Evolutionary conservation across 2,113 vertebrate genomes (phyloP).

Genomic region (Clinocottus analis): DNA sequence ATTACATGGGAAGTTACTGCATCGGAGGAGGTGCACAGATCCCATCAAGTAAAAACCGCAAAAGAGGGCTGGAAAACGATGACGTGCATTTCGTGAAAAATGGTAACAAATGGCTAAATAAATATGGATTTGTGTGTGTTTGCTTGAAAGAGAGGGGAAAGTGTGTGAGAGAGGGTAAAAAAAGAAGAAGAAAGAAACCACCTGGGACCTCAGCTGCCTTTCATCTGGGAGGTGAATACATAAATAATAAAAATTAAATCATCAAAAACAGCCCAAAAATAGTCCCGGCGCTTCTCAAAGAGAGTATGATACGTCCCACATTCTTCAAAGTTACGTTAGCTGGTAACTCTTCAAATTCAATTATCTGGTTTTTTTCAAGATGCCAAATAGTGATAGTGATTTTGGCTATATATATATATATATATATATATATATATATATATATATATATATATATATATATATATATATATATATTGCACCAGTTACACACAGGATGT

Average conservation of each 20-base stretch:
- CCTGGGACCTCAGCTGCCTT: constrained; percentile 70
- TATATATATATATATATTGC: too few relatives aligned
- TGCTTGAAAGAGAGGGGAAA: constrained; percentile 27
- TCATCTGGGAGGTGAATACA: constrained; percentile 79
- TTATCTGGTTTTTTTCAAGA: constrained; percentile 17
- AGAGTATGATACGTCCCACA: constrained; percentile 5
- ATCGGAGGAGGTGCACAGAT: constrained; percentile 3
- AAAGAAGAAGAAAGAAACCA: constrained; percentile 44
- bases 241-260: constrained; percentile 78
- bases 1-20: constrained; percentile 5
- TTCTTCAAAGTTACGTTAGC: constrained; percentile 38
- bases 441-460: too few relatives aligned
- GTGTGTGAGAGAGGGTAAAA: constrained; percentile 28
- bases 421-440: too few relatives aligned
- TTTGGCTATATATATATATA: too few relatives aligned
- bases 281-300: constrained; percentile 39
- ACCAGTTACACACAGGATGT: too few relatives aligned
- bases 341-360: constrained; percentile 29
- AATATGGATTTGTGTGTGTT: constrained; percentile 35
- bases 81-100: constrained; percentile 13
- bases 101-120: constrained; percentile 35
- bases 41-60: not conserved
- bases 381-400: too few relatives aligned
- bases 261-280: constrained; percentile 76
- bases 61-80: constrained; percentile 8